Conservation (phyloP, 1,140 invertebrate genomes). For the Tenebrio molitor region DNA sequence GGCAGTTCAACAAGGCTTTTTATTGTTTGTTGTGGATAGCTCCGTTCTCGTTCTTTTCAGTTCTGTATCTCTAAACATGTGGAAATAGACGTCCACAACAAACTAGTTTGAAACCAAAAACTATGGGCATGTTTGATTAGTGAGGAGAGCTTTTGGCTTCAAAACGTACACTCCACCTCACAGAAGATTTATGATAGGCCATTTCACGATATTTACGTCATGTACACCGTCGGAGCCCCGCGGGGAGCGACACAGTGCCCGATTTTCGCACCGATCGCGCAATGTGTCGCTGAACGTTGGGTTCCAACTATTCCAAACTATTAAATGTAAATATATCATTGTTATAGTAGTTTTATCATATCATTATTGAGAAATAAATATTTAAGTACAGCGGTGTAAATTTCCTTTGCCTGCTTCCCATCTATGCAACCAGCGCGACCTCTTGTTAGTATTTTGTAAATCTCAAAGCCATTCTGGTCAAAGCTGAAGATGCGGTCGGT, state of each 20-base stretch:
- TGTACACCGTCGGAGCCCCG: constrained; percentile 53
- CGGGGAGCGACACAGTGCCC: constrained; percentile 15
- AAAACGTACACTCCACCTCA: constrained; percentile 55
- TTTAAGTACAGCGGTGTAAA: not conserved
- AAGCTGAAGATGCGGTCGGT: constrained; percentile 12
- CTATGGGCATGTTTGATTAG: constrained; percentile 18
- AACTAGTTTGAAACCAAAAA: constrained; percentile 1
- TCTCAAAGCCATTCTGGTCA: constrained; percentile 16
- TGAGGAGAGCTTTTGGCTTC: constrained; percentile 28
- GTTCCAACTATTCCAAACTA: constrained; percentile 18
- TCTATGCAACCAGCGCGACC: constrained; percentile 27
- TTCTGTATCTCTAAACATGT: not conserved
- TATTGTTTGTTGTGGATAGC: constrained; percentile 30
- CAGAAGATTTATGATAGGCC: constrained; percentile 57
- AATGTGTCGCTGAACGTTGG: constrained; percentile 38
- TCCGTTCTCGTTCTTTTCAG: not conserved
- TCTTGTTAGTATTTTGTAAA: constrained; percentile 8
- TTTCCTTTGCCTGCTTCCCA: not conserved
- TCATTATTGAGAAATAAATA: constrained; percentile 17
- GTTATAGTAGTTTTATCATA: constrained; percentile 46
- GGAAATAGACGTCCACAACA: constrained; percentile 24
- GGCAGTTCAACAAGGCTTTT: constrained; percentile 8
- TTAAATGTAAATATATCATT: constrained; percentile 41
- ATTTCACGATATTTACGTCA: constrained; percentile 59
- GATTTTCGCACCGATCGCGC: constrained; percentile 37